Evolutionary conservation across 1,140 invertebrate genomes (phyloP), one percentile per base, ranked within the genome.

Genomic region (Ptiloglossa arizonensis): DNA sequence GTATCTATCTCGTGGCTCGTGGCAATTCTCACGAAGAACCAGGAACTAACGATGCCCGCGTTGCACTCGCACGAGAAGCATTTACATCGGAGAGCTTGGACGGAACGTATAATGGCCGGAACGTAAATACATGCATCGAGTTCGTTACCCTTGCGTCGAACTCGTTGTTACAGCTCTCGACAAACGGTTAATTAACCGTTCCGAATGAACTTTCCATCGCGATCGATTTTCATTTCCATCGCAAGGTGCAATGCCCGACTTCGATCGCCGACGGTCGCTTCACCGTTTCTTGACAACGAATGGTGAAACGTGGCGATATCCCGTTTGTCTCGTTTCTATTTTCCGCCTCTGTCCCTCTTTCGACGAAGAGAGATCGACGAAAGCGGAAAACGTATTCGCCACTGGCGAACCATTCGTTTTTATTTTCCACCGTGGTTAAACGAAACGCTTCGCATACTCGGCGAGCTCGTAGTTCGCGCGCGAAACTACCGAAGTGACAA

Each of bases 151-250:
- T 75, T 48, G 27, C 24, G 27, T 50, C 48, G 22, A 75, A 35
- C 29, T 76, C 63, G 68, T 75, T 69, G 60, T 38, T 64, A 52
- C 27, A 68, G 27, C 24, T 19, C 52, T 38, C 57, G 56, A 79
- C 69, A 32, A 86, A 69, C 52, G 75, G 54, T 70, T 82, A 85
- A 85, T 86, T 82, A 78, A 66, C 48, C 56, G 38, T 82, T 24
- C 60, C 35, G 24, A 48, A 63, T 75, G 64, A 22, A 79, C 82
- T 86, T 82, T 82, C 80, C 46, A 80, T 81, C 77, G 63, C 68
- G 32, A 84, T 81, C 57, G 75, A 80, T 80, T 52, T 54, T 46
- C 19, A 13, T 46, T 79, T 76, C 57, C 13, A 35, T 9, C 22
- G 56, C 19, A 6, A 72, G 35, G 48, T 68, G n/a, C 63, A 66